Conservation (phyloP, 1,140 invertebrate species). For the Bombus waltoni region DNA sequence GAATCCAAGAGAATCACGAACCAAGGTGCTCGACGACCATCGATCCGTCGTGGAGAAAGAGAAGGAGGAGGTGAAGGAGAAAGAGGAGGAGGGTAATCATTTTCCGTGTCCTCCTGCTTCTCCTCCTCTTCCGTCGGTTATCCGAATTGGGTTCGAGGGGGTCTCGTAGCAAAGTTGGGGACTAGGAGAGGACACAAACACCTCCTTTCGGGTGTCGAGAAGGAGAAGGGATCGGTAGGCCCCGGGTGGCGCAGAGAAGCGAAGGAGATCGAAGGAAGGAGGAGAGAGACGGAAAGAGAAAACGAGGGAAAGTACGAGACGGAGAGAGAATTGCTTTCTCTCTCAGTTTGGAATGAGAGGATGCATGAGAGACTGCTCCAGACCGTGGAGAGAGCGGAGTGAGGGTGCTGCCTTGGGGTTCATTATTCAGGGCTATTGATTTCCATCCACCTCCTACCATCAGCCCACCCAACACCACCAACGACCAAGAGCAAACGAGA, state of each 20-base stretch:
- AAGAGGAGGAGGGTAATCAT: constrained; percentile 66
- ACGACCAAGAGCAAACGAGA: constrained; percentile 65
- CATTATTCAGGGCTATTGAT: constrained; percentile 82
- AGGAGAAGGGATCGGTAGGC: constrained; percentile 62
- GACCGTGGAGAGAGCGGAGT: constrained; percentile 68
- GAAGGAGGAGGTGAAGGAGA: constrained; percentile 55
- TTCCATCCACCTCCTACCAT: constrained; percentile 79
- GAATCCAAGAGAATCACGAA: constrained; percentile 72
- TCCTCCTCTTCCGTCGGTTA: constrained; percentile 71
- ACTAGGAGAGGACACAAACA: constrained; percentile 73
- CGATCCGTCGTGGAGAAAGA: constrained; percentile 67
- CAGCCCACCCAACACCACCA: constrained; percentile 75
- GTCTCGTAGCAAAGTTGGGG: constrained; percentile 71
- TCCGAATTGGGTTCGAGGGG: constrained; percentile 73
- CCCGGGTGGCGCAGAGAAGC: constrained; percentile 47
- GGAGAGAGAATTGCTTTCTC: constrained; percentile 52
- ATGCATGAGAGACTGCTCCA: constrained; percentile 74
- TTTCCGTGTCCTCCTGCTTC: constrained; percentile 63
- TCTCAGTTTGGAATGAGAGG: constrained; percentile 69
- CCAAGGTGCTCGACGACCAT: constrained; percentile 71
- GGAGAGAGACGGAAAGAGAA: constrained; percentile 18
- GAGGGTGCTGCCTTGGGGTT: constrained; percentile 79
- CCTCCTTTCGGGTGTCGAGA: constrained; percentile 66
- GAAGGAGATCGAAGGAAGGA: constrained; percentile 48
- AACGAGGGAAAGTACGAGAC: constrained; percentile 47